A percentile compares a stretch with the other conserved stretches of the same genome.
Conservation (phyloP, 2,888 invertebrate genomes). For the Neuroscelio doddi region DNA sequence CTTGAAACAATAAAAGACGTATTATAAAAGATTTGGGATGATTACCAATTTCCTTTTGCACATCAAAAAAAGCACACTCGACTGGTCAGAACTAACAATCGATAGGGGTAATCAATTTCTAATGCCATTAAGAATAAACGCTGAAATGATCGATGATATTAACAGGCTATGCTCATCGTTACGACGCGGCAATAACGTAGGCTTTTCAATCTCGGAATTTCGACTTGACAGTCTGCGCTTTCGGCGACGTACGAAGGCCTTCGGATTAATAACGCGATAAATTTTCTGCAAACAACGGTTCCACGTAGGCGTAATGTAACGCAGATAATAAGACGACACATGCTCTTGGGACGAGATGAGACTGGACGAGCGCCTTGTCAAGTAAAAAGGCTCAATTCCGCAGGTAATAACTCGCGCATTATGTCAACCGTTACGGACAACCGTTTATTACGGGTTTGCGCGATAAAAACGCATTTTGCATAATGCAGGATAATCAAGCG, state of each 20-base stretch:
- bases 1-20: too few species aligned
- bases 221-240: conserved; percentile 8
- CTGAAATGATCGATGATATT: conserved; percentile 23
- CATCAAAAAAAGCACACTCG: conserved; percentile 21
- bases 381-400: conserved; percentile 62
- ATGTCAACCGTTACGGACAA: conserved; percentile 70
- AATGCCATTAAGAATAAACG: too few species aligned
- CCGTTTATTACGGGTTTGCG: conserved; percentile 65
- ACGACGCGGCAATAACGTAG: conserved; percentile 8
- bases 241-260: conserved; percentile 26
- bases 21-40: too few species aligned
- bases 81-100: conserved; percentile 24
- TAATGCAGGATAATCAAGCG: conserved; percentile 68
- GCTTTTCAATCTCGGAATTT: conserved; percentile 38
- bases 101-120: conserved; percentile 36
- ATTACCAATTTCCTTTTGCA: not conserved
- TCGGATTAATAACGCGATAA: conserved; percentile 61
- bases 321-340: conserved; percentile 30
- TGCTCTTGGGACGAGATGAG: conserved; percentile 22
- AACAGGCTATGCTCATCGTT: conserved; percentile 18
- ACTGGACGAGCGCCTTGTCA: conserved; percentile 39
- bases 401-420: conserved; percentile 66
- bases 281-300: conserved; percentile 52
- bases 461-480: conserved; percentile 67
- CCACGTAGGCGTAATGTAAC: conserved; percentile 34